phyloP scores from a whole-genome alignment of 1,140 invertebrate genomes.

The Tyrophagus putrescentiae region DNA sequence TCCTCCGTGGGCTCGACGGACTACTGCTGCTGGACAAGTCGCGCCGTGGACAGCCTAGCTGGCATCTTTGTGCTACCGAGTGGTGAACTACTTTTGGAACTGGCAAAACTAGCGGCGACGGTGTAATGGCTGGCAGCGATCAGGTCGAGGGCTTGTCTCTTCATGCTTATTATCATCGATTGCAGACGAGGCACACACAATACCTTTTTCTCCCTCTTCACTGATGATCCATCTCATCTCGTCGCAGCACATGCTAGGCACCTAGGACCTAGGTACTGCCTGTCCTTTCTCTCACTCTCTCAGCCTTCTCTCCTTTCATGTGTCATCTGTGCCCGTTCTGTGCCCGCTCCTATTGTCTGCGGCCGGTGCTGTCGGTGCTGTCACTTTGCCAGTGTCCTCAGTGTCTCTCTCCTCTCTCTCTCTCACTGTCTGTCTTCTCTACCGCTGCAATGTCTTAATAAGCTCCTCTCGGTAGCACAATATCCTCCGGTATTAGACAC shows the following conservation, averaged over 20 bases:
- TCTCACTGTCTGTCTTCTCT: background rate
- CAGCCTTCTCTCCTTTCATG: constrained; percentile 3
- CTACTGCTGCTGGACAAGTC: background rate
- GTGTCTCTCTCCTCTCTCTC: background rate
- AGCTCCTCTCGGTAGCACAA: background rate
- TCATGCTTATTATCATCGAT: constrained; percentile 14
- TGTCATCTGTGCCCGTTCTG: constrained; percentile 1
- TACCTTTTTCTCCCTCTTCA: background rate
- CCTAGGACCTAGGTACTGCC: no score
- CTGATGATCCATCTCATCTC: constrained; percentile 2
- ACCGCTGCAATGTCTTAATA: background rate
- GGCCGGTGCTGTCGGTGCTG: no score
- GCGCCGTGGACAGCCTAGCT: no score
- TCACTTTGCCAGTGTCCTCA: constrained; percentile 2
- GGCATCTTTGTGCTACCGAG: no score
- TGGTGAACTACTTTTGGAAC: no score
- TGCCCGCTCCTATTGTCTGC: no score
- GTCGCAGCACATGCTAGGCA: background rate
- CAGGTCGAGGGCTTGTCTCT: constrained; percentile 12
- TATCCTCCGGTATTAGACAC: constrained; percentile 4
- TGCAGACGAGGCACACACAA: background rate
- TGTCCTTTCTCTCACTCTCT: no score
- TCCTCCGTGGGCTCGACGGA: background rate
- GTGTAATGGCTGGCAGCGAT: background rate
- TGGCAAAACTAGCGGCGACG: no score